phyloP scores from a whole-genome alignment of 2,888 invertebrate genomes.

The Lymantria dispar region DNA sequence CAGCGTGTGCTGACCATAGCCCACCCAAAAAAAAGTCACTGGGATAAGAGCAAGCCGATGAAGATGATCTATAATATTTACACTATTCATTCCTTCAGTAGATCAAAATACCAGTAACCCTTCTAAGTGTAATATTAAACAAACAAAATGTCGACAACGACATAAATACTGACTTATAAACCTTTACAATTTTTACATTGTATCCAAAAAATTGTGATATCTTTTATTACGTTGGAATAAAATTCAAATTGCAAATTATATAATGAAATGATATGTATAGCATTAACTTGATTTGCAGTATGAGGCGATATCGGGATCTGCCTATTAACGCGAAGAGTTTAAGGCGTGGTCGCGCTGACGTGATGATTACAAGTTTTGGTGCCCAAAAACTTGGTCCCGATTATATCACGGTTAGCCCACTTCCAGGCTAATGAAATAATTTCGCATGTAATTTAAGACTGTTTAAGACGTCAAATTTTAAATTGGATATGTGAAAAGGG shows the following conservation, averaged over 20 bases:
- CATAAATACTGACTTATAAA: slow-evolving; percentile 56
- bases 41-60: too few species aligned
- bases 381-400: slow-evolving; percentile 59
- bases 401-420: slow-evolving; percentile 49
- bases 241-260: slow-evolving; percentile 17
- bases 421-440: slow-evolving; percentile 77
- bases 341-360: slow-evolving; percentile 71
- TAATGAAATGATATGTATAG: slow-evolving; percentile 12
- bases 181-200: slow-evolving; percentile 22
- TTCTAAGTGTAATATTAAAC: slow-evolving; percentile 39
- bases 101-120: slow-evolving; percentile 18
- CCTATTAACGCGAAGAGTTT: slow-evolving; percentile 69
- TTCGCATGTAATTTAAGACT: slow-evolving; percentile 78
- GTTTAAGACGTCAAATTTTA: slow-evolving; percentile 82
- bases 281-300: slow-evolving; percentile 52
- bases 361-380: slow-evolving; percentile 72
- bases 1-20: too few species aligned
- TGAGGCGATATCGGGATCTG: slow-evolving; percentile 67
- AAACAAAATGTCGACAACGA: slow-evolving; percentile 50
- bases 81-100: too few species aligned
- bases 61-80: too few species aligned
- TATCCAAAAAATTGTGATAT: neutral
- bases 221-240: slow-evolving; percentile 13
- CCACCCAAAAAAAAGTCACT: too few species aligned
- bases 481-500: slow-evolving; percentile 80